phyloP scores from a whole-genome alignment of 2,888 invertebrate genomes.

The Smittia sp. region DNA sequence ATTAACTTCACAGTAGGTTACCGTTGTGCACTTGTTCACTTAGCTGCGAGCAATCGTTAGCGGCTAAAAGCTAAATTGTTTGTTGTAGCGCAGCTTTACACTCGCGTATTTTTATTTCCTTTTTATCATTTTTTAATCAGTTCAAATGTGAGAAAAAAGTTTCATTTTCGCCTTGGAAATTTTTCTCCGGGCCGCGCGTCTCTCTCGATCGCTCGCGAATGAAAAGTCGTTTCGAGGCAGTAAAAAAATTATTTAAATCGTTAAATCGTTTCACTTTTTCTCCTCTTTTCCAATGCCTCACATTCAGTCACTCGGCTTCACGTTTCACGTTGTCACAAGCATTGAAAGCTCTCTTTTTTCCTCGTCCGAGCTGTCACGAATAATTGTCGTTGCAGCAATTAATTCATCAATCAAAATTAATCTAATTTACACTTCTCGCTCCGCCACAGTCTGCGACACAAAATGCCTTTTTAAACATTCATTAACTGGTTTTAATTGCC shows the following conservation, averaged over 20 bases:
- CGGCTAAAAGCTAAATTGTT: conserved; percentile 13
- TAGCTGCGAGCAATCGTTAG: not conserved
- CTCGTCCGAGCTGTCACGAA: not conserved
- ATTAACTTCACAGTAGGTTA: conserved; percentile 8
- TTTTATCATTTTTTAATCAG: conserved; percentile 29
- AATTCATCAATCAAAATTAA: conserved; percentile 34
- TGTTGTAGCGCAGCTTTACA: not conserved
- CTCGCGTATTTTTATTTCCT: not conserved
- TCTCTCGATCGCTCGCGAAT: not conserved
- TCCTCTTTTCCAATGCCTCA: conserved; percentile 14
- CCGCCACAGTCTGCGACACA: conserved; percentile 8
- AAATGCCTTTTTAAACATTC: conserved; percentile 21
- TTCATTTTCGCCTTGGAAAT: conserved; percentile 28
- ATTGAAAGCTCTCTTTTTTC: conserved; percentile 5
- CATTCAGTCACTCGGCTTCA: not conserved
- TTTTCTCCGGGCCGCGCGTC: not conserved
- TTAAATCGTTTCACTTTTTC: conserved; percentile 39
- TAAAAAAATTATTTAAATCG: conserved; percentile 39
- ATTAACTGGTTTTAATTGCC: conserved; percentile 24
- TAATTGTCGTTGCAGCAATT: not conserved
- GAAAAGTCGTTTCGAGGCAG: conserved; percentile 28
- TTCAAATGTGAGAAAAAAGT: conserved; percentile 2
- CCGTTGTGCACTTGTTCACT: conserved; percentile 2
- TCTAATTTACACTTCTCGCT: conserved; percentile 35
- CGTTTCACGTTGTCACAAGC: conserved; percentile 28